Evolutionary conservation across 2,797 vertebrate genomes (phyloP).

Genomic region (Perodicticus potto): DNA sequence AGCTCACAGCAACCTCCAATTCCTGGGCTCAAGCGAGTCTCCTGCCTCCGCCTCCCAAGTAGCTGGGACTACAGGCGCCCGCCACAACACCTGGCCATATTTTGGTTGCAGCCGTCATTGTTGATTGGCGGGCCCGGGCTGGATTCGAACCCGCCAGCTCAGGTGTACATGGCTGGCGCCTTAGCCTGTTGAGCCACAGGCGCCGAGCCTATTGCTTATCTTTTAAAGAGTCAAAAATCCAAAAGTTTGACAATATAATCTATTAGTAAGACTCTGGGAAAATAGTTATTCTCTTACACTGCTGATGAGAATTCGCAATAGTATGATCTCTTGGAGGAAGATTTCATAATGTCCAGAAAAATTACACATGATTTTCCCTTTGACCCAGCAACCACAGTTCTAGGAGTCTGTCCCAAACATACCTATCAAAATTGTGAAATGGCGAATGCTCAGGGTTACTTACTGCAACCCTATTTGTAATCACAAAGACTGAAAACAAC

Average conservation of each 20-base stretch:
- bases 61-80: too few species aligned
- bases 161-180: too few species aligned
- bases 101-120: too few species aligned
- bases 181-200: too few species aligned
- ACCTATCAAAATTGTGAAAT: constrained; percentile 8
- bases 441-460: neutral
- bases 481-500: neutral
- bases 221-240: neutral
- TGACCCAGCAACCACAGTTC: neutral
- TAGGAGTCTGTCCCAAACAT: neutral
- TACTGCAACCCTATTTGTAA: neutral
- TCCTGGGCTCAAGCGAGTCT: too few species aligned
- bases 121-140: too few species aligned
- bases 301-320: neutral
- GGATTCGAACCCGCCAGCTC: too few species aligned
- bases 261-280: neutral
- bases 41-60: too few species aligned
- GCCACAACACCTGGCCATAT: too few species aligned
- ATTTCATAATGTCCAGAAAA: neutral
- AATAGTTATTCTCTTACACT: neutral
- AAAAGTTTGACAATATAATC: neutral
- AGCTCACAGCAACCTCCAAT: too few species aligned
- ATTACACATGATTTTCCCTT: neutral
- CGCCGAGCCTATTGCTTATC: neutral
- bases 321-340: neutral